These are phyloP conservation scores for Phania funesta DNA, from an alignment of 2,888 invertebrate species.

Conservation along the genomic window DNA sequence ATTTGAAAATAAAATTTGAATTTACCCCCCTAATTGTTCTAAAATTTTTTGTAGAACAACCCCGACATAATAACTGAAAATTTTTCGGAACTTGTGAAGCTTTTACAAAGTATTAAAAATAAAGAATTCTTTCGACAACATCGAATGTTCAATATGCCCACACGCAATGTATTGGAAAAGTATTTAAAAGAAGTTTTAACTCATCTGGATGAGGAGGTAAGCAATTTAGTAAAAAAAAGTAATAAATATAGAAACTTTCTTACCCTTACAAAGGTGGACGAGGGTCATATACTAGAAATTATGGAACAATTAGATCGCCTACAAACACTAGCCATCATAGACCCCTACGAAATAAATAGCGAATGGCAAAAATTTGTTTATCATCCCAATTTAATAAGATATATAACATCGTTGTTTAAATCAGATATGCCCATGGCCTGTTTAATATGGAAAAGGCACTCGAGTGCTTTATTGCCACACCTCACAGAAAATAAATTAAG, in stretches of 20 bases:
- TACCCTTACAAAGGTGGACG: constrained; percentile 70
- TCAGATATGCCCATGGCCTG: constrained; percentile 75
- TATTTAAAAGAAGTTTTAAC: constrained; percentile 75
- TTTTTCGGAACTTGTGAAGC: constrained; percentile 72
- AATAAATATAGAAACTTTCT: background rate
- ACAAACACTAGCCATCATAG: constrained; percentile 78
- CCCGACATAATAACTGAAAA: constrained; percentile 68
- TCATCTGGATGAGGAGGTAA: constrained; percentile 76
- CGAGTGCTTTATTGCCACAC: constrained; percentile 74
- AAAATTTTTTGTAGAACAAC: constrained; percentile 64
- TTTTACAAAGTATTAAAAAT: constrained; percentile 74
- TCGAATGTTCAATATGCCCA: constrained; percentile 75
- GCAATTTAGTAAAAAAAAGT: background rate
- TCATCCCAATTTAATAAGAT: constrained; percentile 76
- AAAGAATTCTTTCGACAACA: constrained; percentile 76
- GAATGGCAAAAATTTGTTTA: constrained; percentile 80
- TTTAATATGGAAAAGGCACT: constrained; percentile 79
- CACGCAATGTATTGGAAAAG: constrained; percentile 73
- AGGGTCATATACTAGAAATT: constrained; percentile 75
- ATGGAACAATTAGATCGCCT: constrained; percentile 78
- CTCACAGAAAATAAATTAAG: constrained; percentile 74
- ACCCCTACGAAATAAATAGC: constrained; percentile 78
- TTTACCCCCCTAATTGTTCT: too few species aligned
- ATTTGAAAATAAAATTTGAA: too few species aligned
- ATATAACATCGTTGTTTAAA: constrained; percentile 76